Percentiles rank a stretch among this genome's conserved stretches.
Conservation (phyloP, 2,113 vertebrate genomes). For the Limnothrissa miodon region DNA sequence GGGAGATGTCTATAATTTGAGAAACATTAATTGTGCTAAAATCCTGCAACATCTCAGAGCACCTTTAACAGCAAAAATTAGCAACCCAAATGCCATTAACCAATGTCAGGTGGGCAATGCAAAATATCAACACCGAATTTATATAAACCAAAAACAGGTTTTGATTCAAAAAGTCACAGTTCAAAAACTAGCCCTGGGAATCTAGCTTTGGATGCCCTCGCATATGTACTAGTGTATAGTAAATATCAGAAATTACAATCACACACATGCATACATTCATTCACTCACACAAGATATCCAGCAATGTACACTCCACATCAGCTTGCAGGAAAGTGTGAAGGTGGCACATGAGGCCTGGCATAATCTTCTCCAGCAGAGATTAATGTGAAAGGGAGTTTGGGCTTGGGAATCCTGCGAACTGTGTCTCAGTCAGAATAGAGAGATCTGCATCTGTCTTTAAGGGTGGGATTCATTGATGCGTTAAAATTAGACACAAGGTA, state of each 20-base stretch:
- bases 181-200: background rate
- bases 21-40: too few relatives aligned
- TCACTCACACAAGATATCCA: background rate
- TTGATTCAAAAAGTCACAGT: background rate
- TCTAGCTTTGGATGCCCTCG: background rate
- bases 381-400: slow-evolving; percentile 69
- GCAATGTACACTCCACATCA: background rate
- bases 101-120: background rate
- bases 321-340: background rate
- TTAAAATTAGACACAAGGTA: background rate
- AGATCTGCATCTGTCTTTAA: slow-evolving; percentile 65
- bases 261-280: background rate
- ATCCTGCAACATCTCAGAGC: too few relatives aligned
- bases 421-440: slow-evolving; percentile 61
- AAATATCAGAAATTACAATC: background rate
- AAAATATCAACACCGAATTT: background rate
- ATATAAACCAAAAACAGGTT: background rate
- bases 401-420: slow-evolving; percentile 71
- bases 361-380: slow-evolving; percentile 27
- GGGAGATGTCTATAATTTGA: too few relatives aligned
- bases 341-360: background rate
- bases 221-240: background rate
- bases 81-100: background rate
- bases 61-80: too few relatives aligned
- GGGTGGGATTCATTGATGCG: background rate